Conservation (phyloP, 2,797 vertebrate genomes). For the Silurus aristotelis region DNA sequence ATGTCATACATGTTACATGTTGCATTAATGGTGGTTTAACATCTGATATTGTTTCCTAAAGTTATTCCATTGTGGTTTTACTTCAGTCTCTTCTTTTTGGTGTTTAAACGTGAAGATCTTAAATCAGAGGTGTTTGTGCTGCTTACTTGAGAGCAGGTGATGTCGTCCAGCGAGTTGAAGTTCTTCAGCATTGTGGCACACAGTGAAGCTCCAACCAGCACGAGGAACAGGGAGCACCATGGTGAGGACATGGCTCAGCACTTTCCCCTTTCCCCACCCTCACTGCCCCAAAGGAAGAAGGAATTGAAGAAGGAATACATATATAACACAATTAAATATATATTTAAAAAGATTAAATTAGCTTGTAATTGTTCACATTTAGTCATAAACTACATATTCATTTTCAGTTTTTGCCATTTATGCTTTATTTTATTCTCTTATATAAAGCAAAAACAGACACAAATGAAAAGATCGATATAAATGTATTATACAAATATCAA, state of each 20-base stretch:
- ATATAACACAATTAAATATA: no score
- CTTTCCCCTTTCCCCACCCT: background rate
- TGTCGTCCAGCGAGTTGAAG: background rate
- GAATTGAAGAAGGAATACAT: background rate
- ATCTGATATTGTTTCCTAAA: background rate
- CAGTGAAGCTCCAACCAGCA: background rate
- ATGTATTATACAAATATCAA: no score
- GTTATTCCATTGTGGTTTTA: background rate
- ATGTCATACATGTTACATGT: background rate
- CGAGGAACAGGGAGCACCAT: background rate
- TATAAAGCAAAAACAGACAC: background rate
- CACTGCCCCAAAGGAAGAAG: background rate
- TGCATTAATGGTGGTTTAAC: background rate
- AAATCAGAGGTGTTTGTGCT: background rate
- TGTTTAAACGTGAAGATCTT: background rate
- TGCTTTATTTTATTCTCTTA: no score
- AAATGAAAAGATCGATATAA: background rate
- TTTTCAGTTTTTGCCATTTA: no score
- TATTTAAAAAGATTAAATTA: background rate
- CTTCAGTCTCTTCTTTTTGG: background rate
- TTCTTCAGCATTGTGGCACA: background rate
- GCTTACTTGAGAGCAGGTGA: constrained; percentile 42
- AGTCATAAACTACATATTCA: background rate
- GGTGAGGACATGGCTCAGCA: background rate
- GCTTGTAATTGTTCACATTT: no score